phyloP scores from a whole-genome alignment of 1,140 invertebrate species.

The Drosophila lowei region DNA sequence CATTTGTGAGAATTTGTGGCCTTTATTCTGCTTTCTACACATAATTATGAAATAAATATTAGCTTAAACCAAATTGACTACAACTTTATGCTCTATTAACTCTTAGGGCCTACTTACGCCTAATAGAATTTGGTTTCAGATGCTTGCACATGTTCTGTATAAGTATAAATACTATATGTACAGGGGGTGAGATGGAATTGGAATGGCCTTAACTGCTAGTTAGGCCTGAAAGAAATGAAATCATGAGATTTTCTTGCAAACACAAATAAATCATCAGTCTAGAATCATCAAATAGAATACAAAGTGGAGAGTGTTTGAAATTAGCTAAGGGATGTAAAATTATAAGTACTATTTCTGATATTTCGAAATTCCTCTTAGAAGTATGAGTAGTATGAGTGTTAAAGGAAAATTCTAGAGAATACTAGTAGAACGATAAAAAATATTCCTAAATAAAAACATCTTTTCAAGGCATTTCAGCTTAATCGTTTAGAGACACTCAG shows the following conservation, averaged over 20 bases:
- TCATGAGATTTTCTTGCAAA: conserved; percentile 49
- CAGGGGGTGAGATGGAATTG: conserved; percentile 39
- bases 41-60: conserved; percentile 78
- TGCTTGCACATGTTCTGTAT: conserved; percentile 21
- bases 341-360: too few species aligned
- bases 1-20: conserved; percentile 33
- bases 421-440: too few species aligned
- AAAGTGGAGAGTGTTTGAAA: conserved; percentile 23
- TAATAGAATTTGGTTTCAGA: conserved; percentile 58
- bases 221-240: conserved; percentile 40
- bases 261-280: conserved; percentile 67
- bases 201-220: conserved; percentile 43
- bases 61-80: conserved; percentile 76
- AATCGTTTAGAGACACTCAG: background rate
- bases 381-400: too few species aligned
- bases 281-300: conserved; percentile 54
- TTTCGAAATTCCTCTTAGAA: too few species aligned
- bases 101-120: conserved; percentile 53
- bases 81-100: conserved; percentile 73
- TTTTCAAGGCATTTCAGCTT: too few species aligned
- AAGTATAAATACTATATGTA: conserved; percentile 26
- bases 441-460: too few species aligned
- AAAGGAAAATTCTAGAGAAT: too few species aligned
- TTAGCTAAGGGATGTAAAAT: background rate
- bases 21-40: conserved; percentile 62